Percentiles rank a stretch among this genome's conserved stretches.
Conservation (phyloP, 2,113 vertebrate genomes). For the Elephantulus edwardii region DNA sequence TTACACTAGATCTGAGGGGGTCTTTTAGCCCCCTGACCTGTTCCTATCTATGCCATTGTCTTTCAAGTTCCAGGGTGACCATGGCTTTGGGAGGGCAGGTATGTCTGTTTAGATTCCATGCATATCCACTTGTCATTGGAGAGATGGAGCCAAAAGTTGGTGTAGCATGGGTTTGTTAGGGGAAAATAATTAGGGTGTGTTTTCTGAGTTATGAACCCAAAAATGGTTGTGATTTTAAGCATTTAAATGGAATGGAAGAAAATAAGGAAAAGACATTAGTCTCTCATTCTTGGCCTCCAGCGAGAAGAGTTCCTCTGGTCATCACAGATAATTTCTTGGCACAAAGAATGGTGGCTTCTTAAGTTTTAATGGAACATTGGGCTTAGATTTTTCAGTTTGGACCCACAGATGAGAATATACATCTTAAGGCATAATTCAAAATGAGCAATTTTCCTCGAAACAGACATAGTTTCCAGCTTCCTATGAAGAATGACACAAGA, state of each 20-base stretch:
- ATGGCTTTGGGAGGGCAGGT: neutral
- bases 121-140: neutral
- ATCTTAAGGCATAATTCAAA: conserved; percentile 78
- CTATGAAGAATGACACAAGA: conserved; percentile 83
- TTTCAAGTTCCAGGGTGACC: neutral
- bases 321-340: neutral
- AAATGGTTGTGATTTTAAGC: conserved; percentile 34
- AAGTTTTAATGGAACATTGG: conserved; percentile 72
- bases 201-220: conserved; percentile 38
- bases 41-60: neutral
- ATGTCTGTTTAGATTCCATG: neutral
- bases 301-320: conserved; percentile 23
- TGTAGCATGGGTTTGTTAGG: neutral
- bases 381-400: conserved; percentile 58
- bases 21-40: neutral
- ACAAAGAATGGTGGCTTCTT: conserved; percentile 5
- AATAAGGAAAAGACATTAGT: conserved; percentile 17
- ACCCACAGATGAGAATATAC: conserved; percentile 76
- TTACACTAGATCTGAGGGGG: neutral
- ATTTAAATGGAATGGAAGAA: conserved; percentile 46
- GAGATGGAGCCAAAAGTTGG: neutral
- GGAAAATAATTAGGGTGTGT: neutral
- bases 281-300: conserved; percentile 15
- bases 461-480: conserved; percentile 81
- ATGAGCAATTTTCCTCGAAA: conserved; percentile 81